Conservation (phyloP, 2,888 invertebrate genomes). For the Aspidiotus rigidus region DNA sequence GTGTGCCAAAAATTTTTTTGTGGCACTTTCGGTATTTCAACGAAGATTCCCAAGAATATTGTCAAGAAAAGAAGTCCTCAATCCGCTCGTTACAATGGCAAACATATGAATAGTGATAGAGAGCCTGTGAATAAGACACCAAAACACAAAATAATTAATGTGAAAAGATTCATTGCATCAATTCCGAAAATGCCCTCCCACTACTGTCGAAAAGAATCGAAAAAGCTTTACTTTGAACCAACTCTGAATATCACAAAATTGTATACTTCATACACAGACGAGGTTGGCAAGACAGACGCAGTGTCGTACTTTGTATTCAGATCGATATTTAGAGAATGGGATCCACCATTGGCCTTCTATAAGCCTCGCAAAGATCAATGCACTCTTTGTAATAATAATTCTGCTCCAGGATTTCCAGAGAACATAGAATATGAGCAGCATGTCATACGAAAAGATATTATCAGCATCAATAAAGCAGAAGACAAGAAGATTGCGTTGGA, state of each 20-base stretch:
- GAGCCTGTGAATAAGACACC: not conserved
- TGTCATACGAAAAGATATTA: conserved; percentile 37
- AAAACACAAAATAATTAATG: not conserved
- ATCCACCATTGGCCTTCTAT: conserved; percentile 27
- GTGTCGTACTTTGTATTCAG: conserved; percentile 12
- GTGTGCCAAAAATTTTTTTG: not conserved
- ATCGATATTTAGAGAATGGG: conserved; percentile 26
- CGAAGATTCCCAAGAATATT: not conserved
- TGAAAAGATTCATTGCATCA: not conserved
- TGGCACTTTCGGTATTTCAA: not conserved
- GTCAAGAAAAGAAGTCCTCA: not conserved
- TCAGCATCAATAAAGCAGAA: conserved; percentile 35
- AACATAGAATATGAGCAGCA: conserved; percentile 36
- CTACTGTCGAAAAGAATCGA: conserved; percentile 15
- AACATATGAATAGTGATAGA: no score
- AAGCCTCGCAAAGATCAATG: conserved; percentile 34
- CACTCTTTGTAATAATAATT: conserved; percentile 25
- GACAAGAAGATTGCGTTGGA: conserved; percentile 36
- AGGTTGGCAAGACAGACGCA: not conserved
- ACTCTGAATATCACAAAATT: conserved; percentile 11
- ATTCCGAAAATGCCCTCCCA: conserved; percentile 14
- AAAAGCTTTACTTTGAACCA: conserved; percentile 19
- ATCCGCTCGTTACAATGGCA: not conserved
- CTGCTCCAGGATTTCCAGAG: conserved; percentile 3
- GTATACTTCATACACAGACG: conserved; percentile 4